Conservation (phyloP, 2,888 invertebrate genomes). For the Peribatodes rhomboidaria region DNA sequence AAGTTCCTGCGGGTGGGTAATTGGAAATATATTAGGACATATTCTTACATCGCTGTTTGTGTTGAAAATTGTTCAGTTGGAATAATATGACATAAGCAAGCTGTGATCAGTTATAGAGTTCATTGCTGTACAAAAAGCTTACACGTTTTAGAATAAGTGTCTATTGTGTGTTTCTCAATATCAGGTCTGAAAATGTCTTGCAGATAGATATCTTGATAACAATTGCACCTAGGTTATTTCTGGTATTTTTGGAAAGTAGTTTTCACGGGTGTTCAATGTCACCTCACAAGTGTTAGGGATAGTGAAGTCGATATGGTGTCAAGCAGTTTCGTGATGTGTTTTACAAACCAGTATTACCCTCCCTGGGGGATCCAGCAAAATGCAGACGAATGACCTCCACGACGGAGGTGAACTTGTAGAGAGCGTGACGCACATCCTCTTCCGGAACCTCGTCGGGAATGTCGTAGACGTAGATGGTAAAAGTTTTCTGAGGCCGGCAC, state of each 20-base stretch:
- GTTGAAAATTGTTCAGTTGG: no score
- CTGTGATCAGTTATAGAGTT: no score
- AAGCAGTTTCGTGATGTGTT: conserved; percentile 4
- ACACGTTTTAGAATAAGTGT: no score
- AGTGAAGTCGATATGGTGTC: not conserved
- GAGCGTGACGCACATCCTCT: conserved; percentile 93
- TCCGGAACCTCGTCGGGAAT: conserved; percentile 94
- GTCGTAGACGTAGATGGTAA: conserved; percentile 93
- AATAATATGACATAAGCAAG: no score
- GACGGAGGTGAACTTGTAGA: conserved; percentile 92
- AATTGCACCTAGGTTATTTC: no score
- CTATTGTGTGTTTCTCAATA: no score
- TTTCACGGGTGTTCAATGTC: no score
- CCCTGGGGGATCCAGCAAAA: conserved; percentile 77
- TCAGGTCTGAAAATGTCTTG: no score
- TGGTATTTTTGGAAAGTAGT: no score
- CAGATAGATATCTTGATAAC: no score
- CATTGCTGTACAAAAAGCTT: no score
- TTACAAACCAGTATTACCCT: conserved; percentile 71
- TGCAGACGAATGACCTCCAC: conserved; percentile 92
- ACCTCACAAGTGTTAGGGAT: no score
- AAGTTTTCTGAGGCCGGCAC: conserved; percentile 95
- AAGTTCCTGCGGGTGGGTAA: conserved; percentile 64
- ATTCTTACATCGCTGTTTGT: not conserved
- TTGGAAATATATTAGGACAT: not conserved